Conservation (phyloP, 64 coral and sea anemone genomes). For the Montipora capricornis region DNA sequence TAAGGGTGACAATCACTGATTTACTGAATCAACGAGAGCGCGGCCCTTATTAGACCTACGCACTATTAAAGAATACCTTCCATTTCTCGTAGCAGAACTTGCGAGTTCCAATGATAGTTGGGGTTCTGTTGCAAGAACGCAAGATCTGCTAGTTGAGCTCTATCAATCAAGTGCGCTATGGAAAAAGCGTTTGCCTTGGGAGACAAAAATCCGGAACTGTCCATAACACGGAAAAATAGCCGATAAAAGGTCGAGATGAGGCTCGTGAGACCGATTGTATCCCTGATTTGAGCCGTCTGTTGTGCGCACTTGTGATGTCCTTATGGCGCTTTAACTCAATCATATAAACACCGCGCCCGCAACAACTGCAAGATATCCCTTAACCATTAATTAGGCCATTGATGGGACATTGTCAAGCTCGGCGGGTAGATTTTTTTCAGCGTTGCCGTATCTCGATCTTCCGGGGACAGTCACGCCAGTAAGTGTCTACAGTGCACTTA, state of each 20-base stretch:
- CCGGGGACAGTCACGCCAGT: neutral
- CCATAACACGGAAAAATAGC: constrained; percentile 75
- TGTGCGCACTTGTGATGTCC: constrained; percentile 6
- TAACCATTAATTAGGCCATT: constrained; percentile 56
- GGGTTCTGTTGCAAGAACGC: constrained; percentile 80
- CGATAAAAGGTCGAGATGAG: constrained; percentile 57
- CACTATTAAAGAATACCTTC: constrained; percentile 69
- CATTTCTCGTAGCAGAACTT: constrained; percentile 89
- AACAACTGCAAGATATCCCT: constrained; percentile 40
- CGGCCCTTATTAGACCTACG: neutral
- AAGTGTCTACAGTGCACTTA: neutral
- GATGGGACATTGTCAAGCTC: constrained; percentile 26
- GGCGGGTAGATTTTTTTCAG: constrained; percentile 41
- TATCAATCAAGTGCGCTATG: constrained; percentile 97
- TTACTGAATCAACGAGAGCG: neutral
- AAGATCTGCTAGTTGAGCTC: constrained; percentile 90
- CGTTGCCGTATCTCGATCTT: neutral
- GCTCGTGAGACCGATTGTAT: constrained; percentile 11
- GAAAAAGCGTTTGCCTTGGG: constrained; percentile 99
- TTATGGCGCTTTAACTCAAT: constrained; percentile 9
- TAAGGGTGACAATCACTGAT: neutral
- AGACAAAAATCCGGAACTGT: constrained; percentile 96
- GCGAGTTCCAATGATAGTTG: constrained; percentile 93
- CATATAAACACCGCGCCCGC: constrained; percentile 21
- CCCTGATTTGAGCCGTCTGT: constrained; percentile 29